A percentile compares a stretch with the other conserved stretches of the same genome.
These are phyloP conservation scores for Sitta europaea DNA, from an alignment of 2,113 vertebrate genomes.

Conservation along the genomic window DNA sequence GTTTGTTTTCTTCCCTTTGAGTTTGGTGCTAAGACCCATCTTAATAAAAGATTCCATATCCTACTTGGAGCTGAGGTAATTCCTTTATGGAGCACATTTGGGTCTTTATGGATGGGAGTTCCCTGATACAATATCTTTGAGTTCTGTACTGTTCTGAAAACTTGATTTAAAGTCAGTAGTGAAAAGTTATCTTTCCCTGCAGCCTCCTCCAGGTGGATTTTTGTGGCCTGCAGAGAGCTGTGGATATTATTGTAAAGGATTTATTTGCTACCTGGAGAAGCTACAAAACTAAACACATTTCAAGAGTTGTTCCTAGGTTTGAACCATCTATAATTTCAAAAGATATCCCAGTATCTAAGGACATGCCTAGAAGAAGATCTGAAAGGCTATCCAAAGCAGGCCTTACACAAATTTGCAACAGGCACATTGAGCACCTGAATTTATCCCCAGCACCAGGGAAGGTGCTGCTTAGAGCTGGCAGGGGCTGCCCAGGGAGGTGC, in stretches of 20 bases:
- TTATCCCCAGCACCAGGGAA: neutral
- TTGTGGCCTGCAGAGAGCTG: neutral
- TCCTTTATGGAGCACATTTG: neutral
- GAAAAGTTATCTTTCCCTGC: neutral
- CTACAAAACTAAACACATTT: neutral
- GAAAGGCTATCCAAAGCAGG: neutral
- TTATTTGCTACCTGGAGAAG: neutral
- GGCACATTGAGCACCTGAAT: neutral
- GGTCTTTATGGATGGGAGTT: neutral
- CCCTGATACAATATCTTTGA: neutral
- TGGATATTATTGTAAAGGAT: neutral
- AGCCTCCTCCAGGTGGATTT: neutral
- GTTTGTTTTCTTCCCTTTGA: neutral
- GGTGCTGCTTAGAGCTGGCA: accelerated
- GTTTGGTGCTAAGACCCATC: neutral
- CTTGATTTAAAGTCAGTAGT: neutral
- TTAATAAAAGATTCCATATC: neutral
- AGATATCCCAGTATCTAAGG: neutral
- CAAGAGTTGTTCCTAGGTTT: neutral
- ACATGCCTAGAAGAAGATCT: neutral
- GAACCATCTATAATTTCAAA: neutral
- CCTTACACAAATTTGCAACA: neutral
- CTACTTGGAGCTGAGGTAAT: neutral
- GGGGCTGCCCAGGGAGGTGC: neutral
- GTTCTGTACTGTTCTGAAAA: neutral